Base-by-base conservation (phyloP, 2,888 invertebrate genomes). In the Melanotus villosus region DNA sequence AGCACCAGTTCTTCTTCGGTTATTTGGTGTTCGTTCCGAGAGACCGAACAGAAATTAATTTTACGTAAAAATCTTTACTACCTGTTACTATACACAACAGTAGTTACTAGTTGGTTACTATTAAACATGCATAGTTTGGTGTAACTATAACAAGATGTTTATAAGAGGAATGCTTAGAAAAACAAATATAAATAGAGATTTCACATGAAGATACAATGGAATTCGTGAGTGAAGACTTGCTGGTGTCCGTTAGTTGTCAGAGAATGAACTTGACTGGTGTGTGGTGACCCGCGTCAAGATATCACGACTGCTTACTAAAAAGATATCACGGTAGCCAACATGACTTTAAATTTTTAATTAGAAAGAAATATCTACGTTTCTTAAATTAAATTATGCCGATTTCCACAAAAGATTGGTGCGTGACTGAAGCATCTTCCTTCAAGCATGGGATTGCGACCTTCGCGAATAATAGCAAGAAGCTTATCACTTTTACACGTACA, bases 201-300 rank as follows among this genome's bases (percentile, higher is more conserved):
- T 83, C 83, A 82, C 83, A 83, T 80, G 78, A 76, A 82, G 83
- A 83, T 83, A 83, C 81, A 82, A 81, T 81, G 81, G 80, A 81
- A 81, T 82, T 82, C 82, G 82, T 83, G 82, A 82, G 81, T 80
- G 80, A 78, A 77, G 80, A 79, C 79, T 78, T 75, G 78, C 78
- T 77, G 75, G 75, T 80, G 80, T 80, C 82, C 81, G 82, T 82
- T 81, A 82, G 75, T 76, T 78, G 80, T 80, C 80, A 78, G 71
- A 73, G 73, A 71, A 70, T 73, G 71, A 72, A 76, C 73, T 70
- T 68, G 69, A 71, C 71, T 75, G 74, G 77, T 77, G 76, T 76
- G 72, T 77, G 74, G 75, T 77, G 76, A 78, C 75, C 78, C 76
- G 74, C 47, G 65, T 70, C 65, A 65, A 68, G 69, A 57, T 66